Conservation (phyloP, 2,888 invertebrate genomes). For the Cinara cedri region DNA sequence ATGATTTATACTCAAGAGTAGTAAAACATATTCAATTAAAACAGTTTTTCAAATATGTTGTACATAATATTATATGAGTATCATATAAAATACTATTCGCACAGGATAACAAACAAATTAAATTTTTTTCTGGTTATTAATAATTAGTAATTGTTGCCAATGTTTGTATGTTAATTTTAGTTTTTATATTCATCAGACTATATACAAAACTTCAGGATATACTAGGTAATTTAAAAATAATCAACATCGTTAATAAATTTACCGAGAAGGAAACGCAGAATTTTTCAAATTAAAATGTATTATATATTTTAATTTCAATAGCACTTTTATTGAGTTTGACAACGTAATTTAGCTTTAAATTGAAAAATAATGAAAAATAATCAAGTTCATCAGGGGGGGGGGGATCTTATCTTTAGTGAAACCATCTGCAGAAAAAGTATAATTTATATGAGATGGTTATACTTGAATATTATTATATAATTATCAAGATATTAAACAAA, state of each 20-base stretch:
- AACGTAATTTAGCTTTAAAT: background rate
- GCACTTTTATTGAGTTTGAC: background rate
- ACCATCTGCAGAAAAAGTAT: too few species aligned
- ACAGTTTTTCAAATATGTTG: too few species aligned
- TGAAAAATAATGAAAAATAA: background rate
- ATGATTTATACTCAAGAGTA: too few species aligned
- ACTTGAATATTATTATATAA: too few species aligned
- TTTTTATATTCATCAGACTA: background rate
- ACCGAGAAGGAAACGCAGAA: background rate
- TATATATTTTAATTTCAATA: background rate
- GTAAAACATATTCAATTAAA: too few species aligned
- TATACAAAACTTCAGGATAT: background rate
- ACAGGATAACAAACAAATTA: too few species aligned
- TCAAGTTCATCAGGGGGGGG: background rate
- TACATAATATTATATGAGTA: too few species aligned
- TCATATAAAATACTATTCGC: too few species aligned
- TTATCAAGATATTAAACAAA: background rate
- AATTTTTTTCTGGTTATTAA: too few species aligned
- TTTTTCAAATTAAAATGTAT: conserved; percentile 5
- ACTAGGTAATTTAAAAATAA: conserved; percentile 5
- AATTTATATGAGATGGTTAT: too few species aligned
- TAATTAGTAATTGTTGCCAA: too few species aligned
- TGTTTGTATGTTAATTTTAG: background rate
- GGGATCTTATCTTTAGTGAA: too few species aligned
- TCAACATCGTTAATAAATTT: background rate